Conservation (phyloP, 2,797 vertebrate species). For the Tragopan temminckii region DNA sequence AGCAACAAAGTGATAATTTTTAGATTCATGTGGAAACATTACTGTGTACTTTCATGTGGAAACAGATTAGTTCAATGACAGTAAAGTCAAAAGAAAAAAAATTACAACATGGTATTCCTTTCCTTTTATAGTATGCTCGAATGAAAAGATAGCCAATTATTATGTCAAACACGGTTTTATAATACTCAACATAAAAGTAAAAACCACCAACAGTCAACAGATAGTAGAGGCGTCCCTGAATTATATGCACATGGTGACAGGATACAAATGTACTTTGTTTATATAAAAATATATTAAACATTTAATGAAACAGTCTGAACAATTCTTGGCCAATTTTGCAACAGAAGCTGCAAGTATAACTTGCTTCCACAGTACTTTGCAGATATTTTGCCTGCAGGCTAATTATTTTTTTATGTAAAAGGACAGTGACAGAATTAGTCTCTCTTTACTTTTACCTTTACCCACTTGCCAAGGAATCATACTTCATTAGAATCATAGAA, state of each 20-base stretch:
- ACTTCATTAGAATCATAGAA: not conserved
- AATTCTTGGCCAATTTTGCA: not conserved
- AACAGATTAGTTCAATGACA: not conserved
- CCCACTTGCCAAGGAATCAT: not conserved
- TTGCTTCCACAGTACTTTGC: not conserved
- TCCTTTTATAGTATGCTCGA: not conserved
- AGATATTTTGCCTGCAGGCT: not conserved
- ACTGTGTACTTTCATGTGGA: not conserved
- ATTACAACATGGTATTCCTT: not conserved
- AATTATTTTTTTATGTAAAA: slow-evolving; percentile 14
- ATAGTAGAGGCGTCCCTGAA: not conserved
- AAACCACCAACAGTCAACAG: not conserved
- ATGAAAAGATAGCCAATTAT: not conserved
- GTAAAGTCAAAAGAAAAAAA: not conserved
- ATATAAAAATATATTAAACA: slow-evolving; percentile 60
- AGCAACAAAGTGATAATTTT: not conserved
- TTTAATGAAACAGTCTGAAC: not conserved
- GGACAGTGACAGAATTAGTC: slow-evolving; percentile 21
- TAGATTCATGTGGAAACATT: not conserved
- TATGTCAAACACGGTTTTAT: not conserved
- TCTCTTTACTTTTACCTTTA: not conserved
- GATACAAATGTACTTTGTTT: not conserved
- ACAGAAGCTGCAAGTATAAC: not conserved
- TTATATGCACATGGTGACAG: not conserved
- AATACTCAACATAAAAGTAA: slow-evolving; percentile 23